phyloP scores from a whole-genome alignment of 2,113 vertebrate genomes.

The Lasiurus cinereus region DNA sequence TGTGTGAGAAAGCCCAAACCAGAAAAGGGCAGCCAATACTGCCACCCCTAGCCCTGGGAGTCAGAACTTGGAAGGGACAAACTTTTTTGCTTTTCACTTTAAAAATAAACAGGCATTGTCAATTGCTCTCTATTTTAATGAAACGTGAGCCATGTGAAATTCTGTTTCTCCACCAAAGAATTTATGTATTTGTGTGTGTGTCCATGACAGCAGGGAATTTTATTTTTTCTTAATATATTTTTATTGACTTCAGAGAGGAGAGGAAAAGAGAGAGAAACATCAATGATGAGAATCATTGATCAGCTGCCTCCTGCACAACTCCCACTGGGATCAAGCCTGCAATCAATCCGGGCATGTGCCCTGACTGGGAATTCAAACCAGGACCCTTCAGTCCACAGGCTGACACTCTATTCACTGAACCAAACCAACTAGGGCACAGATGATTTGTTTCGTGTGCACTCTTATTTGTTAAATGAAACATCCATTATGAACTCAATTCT shows the following conservation, averaged over 20 bases:
- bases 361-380: too few species aligned
- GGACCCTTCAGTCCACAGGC: too few species aligned
- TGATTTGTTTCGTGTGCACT: not conserved
- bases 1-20: slow-evolving; percentile 16
- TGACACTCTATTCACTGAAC: too few species aligned
- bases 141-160: not conserved
- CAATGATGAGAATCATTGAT: too few species aligned
- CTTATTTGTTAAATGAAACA: slow-evolving; percentile 39
- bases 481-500: not conserved
- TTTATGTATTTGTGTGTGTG: not conserved
- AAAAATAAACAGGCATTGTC: not conserved
- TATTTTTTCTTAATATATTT: too few species aligned
- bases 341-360: too few species aligned
- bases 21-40: not conserved
- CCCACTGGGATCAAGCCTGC: too few species aligned
- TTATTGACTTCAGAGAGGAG: too few species aligned
- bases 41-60: not conserved
- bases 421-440: not conserved
- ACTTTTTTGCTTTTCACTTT: slow-evolving; percentile 1
- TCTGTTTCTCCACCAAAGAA: not conserved
- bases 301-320: too few species aligned
- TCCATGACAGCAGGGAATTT: not conserved
- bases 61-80: not conserved
- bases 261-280: too few species aligned
- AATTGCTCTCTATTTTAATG: not conserved